Base-by-base conservation (phyloP, 1,140 invertebrate species). In the Pseudomyrmex concolor region DNA sequence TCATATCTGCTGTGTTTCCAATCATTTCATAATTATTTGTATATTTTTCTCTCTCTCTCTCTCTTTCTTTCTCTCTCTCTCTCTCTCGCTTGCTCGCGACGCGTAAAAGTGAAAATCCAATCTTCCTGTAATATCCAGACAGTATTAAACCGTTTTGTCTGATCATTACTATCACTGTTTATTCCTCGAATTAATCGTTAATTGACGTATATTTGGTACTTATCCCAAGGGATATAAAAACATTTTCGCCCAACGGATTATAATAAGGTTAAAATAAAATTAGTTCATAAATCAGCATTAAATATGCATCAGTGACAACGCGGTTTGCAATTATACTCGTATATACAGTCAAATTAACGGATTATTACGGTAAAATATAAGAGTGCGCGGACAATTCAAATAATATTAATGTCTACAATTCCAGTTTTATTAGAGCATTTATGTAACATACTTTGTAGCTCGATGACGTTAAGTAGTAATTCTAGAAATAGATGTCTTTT, bases 271-370 rank as follows among this genome's bases (percentile, higher is more conserved):
- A 60, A 59, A 80, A 71, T 57, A 62, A 19, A 78, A 87, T 78
- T 68, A 70, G n/a, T 59, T 72, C 73, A 55, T 84, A 84, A 87
- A 86, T 87, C 51, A 70, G 9, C 22, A 54, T 85, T 84, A 86
- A 86, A 78, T 86, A 68, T 84, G 83, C 67, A 68, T 73, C 50
- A n/a, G 50, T 83, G 60, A 87, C 5, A 86, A 54, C 59, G 60
- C 67, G 43, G 9, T 19, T 67, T 22, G 72, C 25, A 59, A 62
- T 83, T 57, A 87, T 83, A 34, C 22, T 55, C 45, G 15, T 51
- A 2, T 10, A 43, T 22, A 15, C 9, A 45, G 51, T 45, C 76
- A 54, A 60, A 17, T 86, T 60, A 86, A 84, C 68, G 45, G 70
- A 50, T 54, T 43, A 57, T 57, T 55, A 17, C 48, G 48, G 43